phyloP scores from a whole-genome alignment of 2,113 vertebrate genomes.

The Lontra canadensis region DNA sequence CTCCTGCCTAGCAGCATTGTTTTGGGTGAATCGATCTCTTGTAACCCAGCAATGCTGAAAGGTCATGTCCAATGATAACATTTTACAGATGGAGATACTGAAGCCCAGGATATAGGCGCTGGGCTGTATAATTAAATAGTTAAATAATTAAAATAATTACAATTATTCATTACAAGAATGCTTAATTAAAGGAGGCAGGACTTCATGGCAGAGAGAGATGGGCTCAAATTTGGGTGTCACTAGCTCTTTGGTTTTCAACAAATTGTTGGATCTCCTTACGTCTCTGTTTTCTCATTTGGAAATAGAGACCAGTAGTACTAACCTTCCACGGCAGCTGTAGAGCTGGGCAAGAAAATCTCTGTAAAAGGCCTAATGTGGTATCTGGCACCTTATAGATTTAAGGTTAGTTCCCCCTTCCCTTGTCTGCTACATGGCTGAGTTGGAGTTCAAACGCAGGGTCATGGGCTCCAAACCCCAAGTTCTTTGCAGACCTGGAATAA shows the following conservation, averaged over 20 bases:
- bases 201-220: not conserved
- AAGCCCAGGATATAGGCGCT: not conserved
- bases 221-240: not conserved
- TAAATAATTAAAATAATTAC: too few species aligned
- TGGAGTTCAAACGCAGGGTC: not conserved
- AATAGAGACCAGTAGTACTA: not conserved
- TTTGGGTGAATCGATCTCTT: not conserved
- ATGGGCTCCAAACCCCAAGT: not conserved
- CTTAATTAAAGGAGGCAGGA: not conserved
- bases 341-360: not conserved
- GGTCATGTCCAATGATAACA: not conserved
- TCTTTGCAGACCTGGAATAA: not conserved
- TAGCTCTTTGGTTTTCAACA: not conserved
- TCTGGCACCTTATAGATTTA: not conserved
- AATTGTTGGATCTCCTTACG: not conserved
- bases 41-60: not conserved
- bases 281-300: not conserved
- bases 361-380: not conserved
- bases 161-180: too few species aligned
- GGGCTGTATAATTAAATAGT: too few species aligned
- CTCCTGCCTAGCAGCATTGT: not conserved
- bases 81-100: not conserved
- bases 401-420: not conserved
- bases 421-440: not conserved
- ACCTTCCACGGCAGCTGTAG: not conserved